Evolutionary conservation across 2,888 invertebrate species (phyloP).

Genomic region (Serripes groenlandicus): DNA sequence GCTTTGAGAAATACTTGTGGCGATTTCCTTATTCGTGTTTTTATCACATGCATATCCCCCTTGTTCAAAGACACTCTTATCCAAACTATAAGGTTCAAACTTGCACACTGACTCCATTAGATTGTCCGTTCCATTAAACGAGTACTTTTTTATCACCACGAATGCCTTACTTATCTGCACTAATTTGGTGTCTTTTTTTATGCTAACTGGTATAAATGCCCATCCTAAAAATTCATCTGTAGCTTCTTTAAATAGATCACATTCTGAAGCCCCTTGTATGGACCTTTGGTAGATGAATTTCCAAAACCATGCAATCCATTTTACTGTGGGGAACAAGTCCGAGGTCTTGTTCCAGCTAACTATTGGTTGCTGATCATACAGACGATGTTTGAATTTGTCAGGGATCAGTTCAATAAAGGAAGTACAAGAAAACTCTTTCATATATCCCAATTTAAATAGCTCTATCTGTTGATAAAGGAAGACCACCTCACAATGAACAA

Average conservation of each 20-base stretch:
- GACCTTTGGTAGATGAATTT: slow-evolving; percentile 34
- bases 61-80: background rate
- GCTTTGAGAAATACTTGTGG: background rate
- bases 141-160: background rate
- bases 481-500: slow-evolving; percentile 15
- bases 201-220: background rate
- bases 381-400: background rate
- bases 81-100: background rate
- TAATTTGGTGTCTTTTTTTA: background rate
- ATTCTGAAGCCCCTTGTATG: slow-evolving; percentile 51
- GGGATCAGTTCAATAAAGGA: slow-evolving; percentile 5
- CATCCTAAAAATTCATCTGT: background rate
- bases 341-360: background rate
- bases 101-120: background rate
- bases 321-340: background rate
- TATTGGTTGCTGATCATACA: background rate
- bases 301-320: slow-evolving; percentile 19
- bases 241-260: background rate
- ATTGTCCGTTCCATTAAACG: background rate
- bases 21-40: background rate
- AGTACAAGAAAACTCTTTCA: background rate
- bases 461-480: background rate
- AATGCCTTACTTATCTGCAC: background rate
- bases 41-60: background rate
- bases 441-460: slow-evolving; percentile 4